Base-by-base conservation (phyloP, 2,797 vertebrate species). In the Pteropus rufus region DNA sequence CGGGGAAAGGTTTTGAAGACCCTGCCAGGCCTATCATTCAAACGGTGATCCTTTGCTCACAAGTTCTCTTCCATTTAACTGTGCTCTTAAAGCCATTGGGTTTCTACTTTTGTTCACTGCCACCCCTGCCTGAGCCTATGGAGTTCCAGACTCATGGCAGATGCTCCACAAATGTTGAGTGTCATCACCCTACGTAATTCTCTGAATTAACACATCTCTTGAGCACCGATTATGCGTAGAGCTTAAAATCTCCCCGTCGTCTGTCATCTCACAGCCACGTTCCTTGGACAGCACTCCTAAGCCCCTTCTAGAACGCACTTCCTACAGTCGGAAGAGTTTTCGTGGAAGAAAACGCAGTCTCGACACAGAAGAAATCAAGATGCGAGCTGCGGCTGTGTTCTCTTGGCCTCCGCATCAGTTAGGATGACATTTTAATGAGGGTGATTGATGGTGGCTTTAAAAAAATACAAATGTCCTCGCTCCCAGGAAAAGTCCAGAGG, bases 1-100 rank as follows among this genome's bases (percentile, higher is more conserved):
- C 5, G 10, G 58, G 18, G 0, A 4, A 44, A 41, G 24, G 19
- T 62, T 31, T 62, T 12, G 29, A 79, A 26, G 21, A 31, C 39
- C 16, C 60, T 5, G 21, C 14, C n/a, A 2, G 5, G 12, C 11
- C 8, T 5, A 0, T 34, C n/a, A 0, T 1, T 8, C 44, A 49
- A 65, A 29, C 7, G n/a, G 15, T 16, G 14, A 49, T 34, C 64
- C 56, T 39, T 10, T 29, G 54, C 39, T 41, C 44, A 16, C 29
- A 21, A 36, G 24, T 24, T n/a, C 60, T 72, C 26, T 81, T 54
- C 24, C 12, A 11, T 3, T 21, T 60, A 11, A 26, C 52, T 9
- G 1, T 11, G 31, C 46, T 26, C 82, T 39, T n/a, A 19, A 70
- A 24, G 15, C 34, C 14, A 3, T 0, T 3, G 36, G 14, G 15